Conservation (phyloP, 92 coral and sea anemone genomes). For the Umimayanthus chanpuru region DNA sequence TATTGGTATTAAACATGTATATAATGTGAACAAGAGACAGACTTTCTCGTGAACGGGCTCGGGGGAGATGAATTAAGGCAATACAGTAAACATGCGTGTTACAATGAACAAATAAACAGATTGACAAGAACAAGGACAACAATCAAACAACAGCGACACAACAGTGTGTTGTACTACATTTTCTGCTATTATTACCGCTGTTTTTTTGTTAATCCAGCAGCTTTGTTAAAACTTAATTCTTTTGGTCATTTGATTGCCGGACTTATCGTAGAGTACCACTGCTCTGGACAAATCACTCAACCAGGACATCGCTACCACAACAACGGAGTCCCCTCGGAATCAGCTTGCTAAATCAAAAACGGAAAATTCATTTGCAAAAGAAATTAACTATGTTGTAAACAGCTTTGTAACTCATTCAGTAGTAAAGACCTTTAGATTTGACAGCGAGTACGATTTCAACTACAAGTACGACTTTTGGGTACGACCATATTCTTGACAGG, state of each 20-base stretch:
- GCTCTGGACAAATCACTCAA: not conserved
- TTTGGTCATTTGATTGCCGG: not conserved
- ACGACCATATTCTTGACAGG: no score
- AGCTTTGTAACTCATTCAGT: no score
- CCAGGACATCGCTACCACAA: not conserved
- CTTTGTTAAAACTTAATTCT: no score
- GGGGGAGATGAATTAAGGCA: not conserved
- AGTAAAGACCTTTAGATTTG: no score
- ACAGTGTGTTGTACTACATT: no score
- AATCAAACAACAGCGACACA: not conserved
- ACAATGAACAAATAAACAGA: not conserved
- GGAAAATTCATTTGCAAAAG: no score
- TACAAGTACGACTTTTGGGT: no score
- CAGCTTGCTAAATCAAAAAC: not conserved
- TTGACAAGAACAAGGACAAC: not conserved
- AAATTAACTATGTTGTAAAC: no score
- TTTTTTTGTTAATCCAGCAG: not conserved
- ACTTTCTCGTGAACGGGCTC: not conserved
- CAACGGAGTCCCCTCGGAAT: not conserved
- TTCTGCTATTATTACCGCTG: not conserved
- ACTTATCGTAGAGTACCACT: not conserved
- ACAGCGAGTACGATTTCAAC: no score
- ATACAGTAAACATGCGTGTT: not conserved
- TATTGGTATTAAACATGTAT: no score
- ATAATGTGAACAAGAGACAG: no score